phyloP scores from a whole-genome alignment of 2,113 vertebrate species.

The Electrona antarctica region DNA sequence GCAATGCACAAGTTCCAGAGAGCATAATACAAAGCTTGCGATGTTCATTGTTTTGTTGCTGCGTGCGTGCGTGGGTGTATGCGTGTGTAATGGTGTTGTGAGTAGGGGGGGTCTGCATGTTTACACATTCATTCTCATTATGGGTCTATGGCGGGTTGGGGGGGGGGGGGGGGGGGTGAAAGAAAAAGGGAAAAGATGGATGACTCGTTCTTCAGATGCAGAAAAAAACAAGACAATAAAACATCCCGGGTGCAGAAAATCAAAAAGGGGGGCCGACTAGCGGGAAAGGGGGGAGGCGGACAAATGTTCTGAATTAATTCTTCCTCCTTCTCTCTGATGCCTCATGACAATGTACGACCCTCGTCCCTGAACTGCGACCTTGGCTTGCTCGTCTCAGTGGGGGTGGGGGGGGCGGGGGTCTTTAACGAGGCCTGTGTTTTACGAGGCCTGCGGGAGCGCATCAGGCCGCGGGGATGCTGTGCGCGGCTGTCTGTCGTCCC shows the following conservation, averaged over 20 bases:
- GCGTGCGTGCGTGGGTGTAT: neutral
- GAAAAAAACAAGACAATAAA: constrained; percentile 36
- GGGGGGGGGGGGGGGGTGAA: neutral
- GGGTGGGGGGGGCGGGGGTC: constrained; percentile 41
- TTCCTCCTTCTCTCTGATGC: constrained; percentile 39
- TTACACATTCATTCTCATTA: constrained; percentile 11
- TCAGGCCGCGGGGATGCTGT: constrained; percentile 54
- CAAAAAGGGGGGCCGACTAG: constrained; percentile 6
- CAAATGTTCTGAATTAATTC: constrained; percentile 39
- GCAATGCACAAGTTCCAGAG: too few species aligned
- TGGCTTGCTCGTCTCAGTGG: constrained; percentile 55
- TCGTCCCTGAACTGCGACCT: constrained; percentile 59
- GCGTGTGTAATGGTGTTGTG: neutral
- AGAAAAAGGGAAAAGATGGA: constrained; percentile 21
- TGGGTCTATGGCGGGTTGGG: neutral
- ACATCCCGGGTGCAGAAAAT: constrained; percentile 22
- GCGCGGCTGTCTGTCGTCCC: constrained; percentile 63
- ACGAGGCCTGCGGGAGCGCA: constrained; percentile 58
- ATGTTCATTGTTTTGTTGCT: neutral
- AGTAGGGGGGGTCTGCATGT: neutral
- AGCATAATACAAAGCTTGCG: too few species aligned
- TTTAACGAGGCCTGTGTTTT: constrained; percentile 67
- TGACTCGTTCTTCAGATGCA: constrained; percentile 30
- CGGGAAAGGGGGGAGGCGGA: constrained; percentile 7
- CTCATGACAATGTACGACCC: constrained; percentile 28